Base-by-base conservation (phyloP, 1,140 invertebrate genomes). In the Sycophaga agraensis region DNA sequence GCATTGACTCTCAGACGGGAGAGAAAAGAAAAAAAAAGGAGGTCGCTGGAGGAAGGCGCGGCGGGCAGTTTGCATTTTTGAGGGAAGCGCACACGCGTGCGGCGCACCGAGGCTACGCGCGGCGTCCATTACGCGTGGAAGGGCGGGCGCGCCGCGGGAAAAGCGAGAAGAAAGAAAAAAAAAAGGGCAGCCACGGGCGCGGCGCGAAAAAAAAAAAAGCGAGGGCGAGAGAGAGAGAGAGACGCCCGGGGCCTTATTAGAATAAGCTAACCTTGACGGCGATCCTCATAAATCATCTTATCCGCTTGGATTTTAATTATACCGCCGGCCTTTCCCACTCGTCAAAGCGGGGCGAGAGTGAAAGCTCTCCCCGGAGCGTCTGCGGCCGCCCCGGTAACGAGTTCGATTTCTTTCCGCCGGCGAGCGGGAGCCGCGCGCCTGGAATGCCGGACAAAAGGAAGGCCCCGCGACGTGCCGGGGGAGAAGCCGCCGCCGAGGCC, bases 221-320 rank as follows among this genome's bases (percentile, higher is more conserved):
- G 14, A 14, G 22, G 21, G 40, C 50, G 39, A 40, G 21, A 34
- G 19, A 3, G 31, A 50, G 43, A 34, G 56, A 46, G 49, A 39
- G 49, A 21, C 39, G 28, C 56, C 12, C 17, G 22, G 28, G 45
- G 21, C 22, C 45, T 60, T 55, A 61, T 54, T 54, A 61, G 53
- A 51, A 63, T 63, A 63, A 63, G 8, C 49, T 57, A 53, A 55
- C 61, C 61, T 63, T 58, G 61, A 42, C 14, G 40, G 22, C 26
- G 61, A 51, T 50, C 40, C 55, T 63, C 61, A 63, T 63, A 63
- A 63, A 63, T 63, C 61, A 63, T 63, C 54, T 45, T 63, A 55
- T 31, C 17, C 39, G 31, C 28, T 43, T 58, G 55, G 58, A 63
- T 63, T 63, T 63, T 63, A 63, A 63, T 63, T 63, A 58, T 22